Base-by-base conservation (phyloP, 2,113 vertebrate species). In the Galemys pyrenaicus region DNA sequence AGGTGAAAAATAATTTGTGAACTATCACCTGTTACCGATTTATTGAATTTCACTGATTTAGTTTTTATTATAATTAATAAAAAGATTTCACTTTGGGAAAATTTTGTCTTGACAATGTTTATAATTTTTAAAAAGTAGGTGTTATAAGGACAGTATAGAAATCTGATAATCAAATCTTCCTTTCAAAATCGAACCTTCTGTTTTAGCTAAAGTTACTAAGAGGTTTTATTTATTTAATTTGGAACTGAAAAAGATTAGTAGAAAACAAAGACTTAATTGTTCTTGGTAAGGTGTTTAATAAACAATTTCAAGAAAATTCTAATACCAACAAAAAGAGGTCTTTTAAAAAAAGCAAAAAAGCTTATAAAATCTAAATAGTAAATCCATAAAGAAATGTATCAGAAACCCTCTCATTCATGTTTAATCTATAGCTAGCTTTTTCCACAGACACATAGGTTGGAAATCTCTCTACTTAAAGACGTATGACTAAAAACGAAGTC, bases 1-100 rank as follows among this genome's bases (percentile, higher is more conserved):
- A 6, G n/a, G 35, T 75, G 3, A 8, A 79, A 92, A 91, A 87
- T 94, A 46, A 74, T 56, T 80, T 95, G 16, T 95, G 22, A 96
- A 89, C 19, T 86, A 35, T 83, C 28, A 41, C 35, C 39, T 46
- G 44, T 22, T 68, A 2, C 20, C 62, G 46, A 85, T n/a, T 86
- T 91, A 60, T 35, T 75, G 68, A 97, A 89, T 81, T 68, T 16
- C 28, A 92, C 56, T 88, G 51, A 64, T 62, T 86, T 9, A 37
- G 56, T 19, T 95, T 91, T 16, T 49, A 5, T 65, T 49, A n/a
- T 87, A 74, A 80, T 46, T 77, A 64, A 91, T 37, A 24, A 65
- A 95, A 80, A 35, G 2, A 51, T 92, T 93, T 62, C 32, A 70
- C 62, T 83, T 89, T 51, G 89, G 46, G 44, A 64, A 93, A 80